These are phyloP conservation scores for Pandion haliaetus DNA, from an alignment of 2,113 vertebrate species.

Conservation along the genomic window DNA sequence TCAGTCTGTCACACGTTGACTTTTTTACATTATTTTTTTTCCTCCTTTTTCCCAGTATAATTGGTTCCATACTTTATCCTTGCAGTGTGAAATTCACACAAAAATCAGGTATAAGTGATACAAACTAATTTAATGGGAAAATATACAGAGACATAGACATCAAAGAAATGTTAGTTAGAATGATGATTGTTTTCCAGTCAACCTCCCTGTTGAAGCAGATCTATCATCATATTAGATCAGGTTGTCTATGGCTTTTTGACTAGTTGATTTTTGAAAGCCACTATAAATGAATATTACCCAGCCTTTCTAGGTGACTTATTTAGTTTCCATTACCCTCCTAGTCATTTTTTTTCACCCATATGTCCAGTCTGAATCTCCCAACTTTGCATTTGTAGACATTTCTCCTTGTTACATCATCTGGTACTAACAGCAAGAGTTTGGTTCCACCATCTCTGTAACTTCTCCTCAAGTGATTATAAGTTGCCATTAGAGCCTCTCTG, in stretches of 20 bases:
- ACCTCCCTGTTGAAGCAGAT: not conserved
- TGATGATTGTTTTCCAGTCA: not conserved
- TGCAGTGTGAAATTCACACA: not conserved
- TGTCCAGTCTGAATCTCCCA: not conserved
- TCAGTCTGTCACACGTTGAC: too few species aligned
- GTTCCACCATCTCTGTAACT: not conserved
- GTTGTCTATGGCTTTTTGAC: not conserved
- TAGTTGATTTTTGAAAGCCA: not conserved
- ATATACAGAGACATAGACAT: not conserved
- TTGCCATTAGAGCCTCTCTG: not conserved
- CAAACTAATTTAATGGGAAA: not conserved
- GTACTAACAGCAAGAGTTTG: not conserved
- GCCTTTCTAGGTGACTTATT: not conserved
- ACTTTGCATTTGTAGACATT: not conserved
- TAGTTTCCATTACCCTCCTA: not conserved
- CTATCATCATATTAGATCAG: not conserved
- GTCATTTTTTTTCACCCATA: accelerated
- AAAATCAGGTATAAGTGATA: not conserved
- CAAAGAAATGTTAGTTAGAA: not conserved
- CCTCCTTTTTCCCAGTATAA: not conserved
- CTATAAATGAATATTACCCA: not conserved
- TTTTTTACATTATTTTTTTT: not conserved
- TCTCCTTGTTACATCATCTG: not conserved
- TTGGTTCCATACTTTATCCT: not conserved
- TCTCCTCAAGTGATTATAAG: not conserved